A percentile compares a stretch with the other conserved stretches of the same genome.
These are phyloP conservation scores for Papilio machaon DNA, from an alignment of 1,140 invertebrate species.

Conservation along the genomic window DNA sequence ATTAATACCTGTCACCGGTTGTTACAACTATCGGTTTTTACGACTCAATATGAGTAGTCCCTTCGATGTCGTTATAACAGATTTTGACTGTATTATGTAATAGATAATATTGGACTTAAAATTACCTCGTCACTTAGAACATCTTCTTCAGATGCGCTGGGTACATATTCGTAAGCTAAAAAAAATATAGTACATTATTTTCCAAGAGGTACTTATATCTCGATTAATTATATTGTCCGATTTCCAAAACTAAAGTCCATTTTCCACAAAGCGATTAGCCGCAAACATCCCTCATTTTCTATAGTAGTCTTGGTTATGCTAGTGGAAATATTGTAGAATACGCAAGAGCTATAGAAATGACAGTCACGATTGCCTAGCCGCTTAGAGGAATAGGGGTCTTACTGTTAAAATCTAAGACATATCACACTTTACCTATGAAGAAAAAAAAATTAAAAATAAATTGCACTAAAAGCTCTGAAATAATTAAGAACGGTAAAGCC, in stretches of 20 bases:
- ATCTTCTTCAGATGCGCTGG: constrained; percentile 91
- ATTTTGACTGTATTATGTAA: too few species aligned
- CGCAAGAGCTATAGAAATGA: neutral
- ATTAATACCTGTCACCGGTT: too few species aligned
- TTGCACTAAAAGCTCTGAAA: constrained; percentile 17
- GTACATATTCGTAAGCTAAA: constrained; percentile 96
- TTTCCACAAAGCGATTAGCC: too few species aligned
- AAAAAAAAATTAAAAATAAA: too few species aligned
- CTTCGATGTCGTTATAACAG: too few species aligned
- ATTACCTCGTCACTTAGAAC: constrained; percentile 89
- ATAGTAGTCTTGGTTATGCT: neutral
- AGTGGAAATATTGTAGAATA: neutral
- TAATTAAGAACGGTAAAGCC: constrained; percentile 4
- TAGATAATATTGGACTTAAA: neutral
- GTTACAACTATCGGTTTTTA: too few species aligned
- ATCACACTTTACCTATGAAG: neutral
- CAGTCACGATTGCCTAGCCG: neutral
- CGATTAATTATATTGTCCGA: neutral
- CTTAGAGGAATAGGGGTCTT: neutral
- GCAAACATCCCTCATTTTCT: neutral
- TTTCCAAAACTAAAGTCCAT: neutral
- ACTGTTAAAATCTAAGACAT: constrained; percentile 7
- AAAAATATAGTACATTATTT: constrained; percentile 50
- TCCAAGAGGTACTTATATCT: neutral
- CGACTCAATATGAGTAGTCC: too few species aligned